Evolutionary conservation across 35 echinoderm and acorn worm species (phyloP).

Genomic region (Strongylocentrotus purpuratus): DNA sequence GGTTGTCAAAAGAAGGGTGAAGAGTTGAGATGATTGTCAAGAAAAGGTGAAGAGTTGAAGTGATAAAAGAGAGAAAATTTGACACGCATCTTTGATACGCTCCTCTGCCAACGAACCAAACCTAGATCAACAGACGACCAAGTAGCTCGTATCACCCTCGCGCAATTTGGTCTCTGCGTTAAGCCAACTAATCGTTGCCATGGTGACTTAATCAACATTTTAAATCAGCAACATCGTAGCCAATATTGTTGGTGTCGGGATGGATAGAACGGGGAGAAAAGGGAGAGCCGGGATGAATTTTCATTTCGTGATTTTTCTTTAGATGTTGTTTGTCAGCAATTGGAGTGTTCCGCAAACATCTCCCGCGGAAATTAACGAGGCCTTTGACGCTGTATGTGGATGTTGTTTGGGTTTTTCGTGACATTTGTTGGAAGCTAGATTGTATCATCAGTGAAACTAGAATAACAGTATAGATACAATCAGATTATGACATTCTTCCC

Average conservation of each 20-base stretch:
- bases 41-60: not conserved
- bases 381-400: not conserved
- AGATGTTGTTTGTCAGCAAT: not conserved
- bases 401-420: not conserved
- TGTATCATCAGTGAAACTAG: not conserved
- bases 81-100: not conserved
- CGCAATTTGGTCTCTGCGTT: not conserved
- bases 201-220: constrained; percentile 2
- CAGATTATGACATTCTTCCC: not conserved
- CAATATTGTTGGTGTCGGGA: not conserved
- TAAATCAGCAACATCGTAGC: not conserved
- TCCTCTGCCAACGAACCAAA: not conserved
- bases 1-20: constrained; percentile 1
- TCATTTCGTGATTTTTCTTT: constrained; percentile 15
- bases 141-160: not conserved
- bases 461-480: not conserved
- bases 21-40: not conserved
- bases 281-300: not conserved
- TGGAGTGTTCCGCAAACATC: constrained; percentile 15
- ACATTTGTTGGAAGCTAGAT: not conserved
- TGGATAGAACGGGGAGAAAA: not conserved
- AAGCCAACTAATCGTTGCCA: constrained; percentile 1
- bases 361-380: not conserved
- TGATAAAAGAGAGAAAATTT: not conserved
- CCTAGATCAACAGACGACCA: not conserved